Percentiles rank a stretch among this genome's conserved stretches.
phyloP scores from a whole-genome alignment of 2,888 invertebrate species.

The Podotricha telesiphe region DNA sequence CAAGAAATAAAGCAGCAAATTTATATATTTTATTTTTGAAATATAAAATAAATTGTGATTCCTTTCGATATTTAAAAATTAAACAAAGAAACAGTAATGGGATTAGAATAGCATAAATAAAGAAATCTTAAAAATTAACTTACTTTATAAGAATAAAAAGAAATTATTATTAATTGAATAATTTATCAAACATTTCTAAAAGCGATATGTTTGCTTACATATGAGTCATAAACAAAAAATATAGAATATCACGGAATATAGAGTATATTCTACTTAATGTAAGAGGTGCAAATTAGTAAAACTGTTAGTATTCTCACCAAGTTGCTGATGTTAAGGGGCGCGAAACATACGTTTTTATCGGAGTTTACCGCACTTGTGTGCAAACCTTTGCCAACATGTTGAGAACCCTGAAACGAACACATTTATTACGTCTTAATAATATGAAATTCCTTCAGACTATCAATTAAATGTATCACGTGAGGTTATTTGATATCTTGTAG shows the following conservation, averaged over 20 bases:
- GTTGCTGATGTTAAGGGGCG: slow-evolving; percentile 65
- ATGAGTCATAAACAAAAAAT: neutral
- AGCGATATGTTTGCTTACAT: neutral
- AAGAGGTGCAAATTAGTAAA: slow-evolving; percentile 60
- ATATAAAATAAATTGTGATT: no score
- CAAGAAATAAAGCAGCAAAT: no score
- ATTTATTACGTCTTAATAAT: slow-evolving; percentile 10
- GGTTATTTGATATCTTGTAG: slow-evolving; percentile 42
- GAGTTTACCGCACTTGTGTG: slow-evolving; percentile 74
- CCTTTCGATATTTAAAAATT: no score
- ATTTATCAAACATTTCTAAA: neutral
- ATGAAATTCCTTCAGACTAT: slow-evolving; percentile 17
- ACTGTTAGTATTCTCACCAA: slow-evolving; percentile 80
- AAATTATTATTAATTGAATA: no score
- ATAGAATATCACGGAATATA: no score
- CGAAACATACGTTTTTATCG: slow-evolving; percentile 75
- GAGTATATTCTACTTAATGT: slow-evolving; percentile 51
- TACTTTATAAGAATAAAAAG: no score
- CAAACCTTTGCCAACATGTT: slow-evolving; percentile 69
- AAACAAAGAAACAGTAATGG: no score
- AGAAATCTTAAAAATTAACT: no score
- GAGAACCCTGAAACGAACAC: slow-evolving; percentile 65
- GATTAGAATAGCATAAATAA: no score
- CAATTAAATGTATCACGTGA: slow-evolving; percentile 49
- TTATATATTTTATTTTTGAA: no score